Evolutionary conservation across 2,113 vertebrate species (phyloP), one percentile per base, ranked within the genome.

Genomic region (Promerops cafer): DNA sequence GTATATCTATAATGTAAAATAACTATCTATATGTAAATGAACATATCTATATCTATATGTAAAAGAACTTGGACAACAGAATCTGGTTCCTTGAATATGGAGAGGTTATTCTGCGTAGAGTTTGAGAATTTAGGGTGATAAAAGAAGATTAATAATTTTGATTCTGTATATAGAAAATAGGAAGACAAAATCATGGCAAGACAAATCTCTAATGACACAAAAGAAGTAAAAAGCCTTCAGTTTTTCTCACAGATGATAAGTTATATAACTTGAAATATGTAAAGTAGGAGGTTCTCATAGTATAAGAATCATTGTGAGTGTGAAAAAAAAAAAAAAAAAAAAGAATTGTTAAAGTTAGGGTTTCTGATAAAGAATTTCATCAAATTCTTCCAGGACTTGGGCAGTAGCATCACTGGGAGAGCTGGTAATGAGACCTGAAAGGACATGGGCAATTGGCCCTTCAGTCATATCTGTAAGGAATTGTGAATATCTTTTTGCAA

Each of bases 181-280:
- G 11, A 64, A 84, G 33, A 45, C 6, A 68, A 88, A 57, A 24
- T 76, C 24, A 56, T 1, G 3, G 21, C 24, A 75, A 84, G 31
- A 57, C 42, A 53, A 66, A 85, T 7, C 0, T 81, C 11, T 44
- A 64, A 60, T 30, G 13, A 68, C 31, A 60, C 4, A 71, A 18
- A 79, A 64, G 7, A 21, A 57, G 2, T 21, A 44, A 71, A 52
- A n/a, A 7, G 0, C 1, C 12, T 1, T 37, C 16, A 31, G 1
- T 7, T 84, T 76, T 66, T 59, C 26, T 64, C 23, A 47, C 2
- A 68, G 26, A 26, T 52, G 2, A 26, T 26, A 75, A 23, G 6
- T 50, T 89, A 54, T 20, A 12, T 26, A 83, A 69, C 12, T 50
- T 63, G 13, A 80, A 83, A 89, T 52, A 39, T 8, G 7, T 28